A percentile compares a stretch with the other conserved stretches of the same genome.
phyloP scores from a whole-genome alignment of 2,113 vertebrate genomes.

The Chaetorhynchus papuensis region DNA sequence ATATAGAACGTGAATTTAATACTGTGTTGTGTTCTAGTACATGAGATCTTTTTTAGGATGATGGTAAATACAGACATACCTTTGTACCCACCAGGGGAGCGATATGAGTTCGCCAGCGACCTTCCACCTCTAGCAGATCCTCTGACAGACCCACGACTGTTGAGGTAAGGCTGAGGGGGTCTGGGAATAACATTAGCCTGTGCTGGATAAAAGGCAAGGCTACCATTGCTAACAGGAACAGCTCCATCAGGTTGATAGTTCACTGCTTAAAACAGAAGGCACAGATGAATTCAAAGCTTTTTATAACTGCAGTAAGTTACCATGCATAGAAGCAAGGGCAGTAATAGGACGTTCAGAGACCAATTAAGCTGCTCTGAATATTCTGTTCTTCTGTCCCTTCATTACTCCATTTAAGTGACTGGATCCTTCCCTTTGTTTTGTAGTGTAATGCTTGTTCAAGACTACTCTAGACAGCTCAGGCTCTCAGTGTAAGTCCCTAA shows the following conservation, averaged over 20 bases:
- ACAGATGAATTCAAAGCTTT: background rate
- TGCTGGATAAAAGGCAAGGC: slow-evolving; percentile 79
- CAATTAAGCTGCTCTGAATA: background rate
- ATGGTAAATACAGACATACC: slow-evolving; percentile 63
- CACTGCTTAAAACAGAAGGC: slow-evolving; percentile 50
- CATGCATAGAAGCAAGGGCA: background rate
- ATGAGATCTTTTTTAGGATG: background rate
- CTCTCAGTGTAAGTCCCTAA: background rate
- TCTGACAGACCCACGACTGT: slow-evolving; percentile 77
- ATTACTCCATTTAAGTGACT: background rate
- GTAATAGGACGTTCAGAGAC: background rate
- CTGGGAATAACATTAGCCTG: slow-evolving; percentile 71
- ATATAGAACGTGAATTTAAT: background rate
- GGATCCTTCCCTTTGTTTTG: background rate
- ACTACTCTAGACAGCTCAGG: background rate
- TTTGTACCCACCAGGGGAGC: slow-evolving; percentile 81
- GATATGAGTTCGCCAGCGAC: slow-evolving; percentile 73
- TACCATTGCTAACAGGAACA: slow-evolving; percentile 75
- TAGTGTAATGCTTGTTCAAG: background rate
- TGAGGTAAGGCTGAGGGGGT: slow-evolving; percentile 77
- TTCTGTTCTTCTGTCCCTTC: background rate
- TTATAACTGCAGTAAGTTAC: background rate
- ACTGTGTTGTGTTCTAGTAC: background rate
- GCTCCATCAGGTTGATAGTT: slow-evolving; percentile 76
- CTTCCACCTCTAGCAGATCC: slow-evolving; percentile 82